Percentiles rank a stretch among this genome's conserved stretches.
These are phyloP conservation scores for Melitaea athalia DNA, from an alignment of 2,888 invertebrate genomes.

Conservation along the genomic window DNA sequence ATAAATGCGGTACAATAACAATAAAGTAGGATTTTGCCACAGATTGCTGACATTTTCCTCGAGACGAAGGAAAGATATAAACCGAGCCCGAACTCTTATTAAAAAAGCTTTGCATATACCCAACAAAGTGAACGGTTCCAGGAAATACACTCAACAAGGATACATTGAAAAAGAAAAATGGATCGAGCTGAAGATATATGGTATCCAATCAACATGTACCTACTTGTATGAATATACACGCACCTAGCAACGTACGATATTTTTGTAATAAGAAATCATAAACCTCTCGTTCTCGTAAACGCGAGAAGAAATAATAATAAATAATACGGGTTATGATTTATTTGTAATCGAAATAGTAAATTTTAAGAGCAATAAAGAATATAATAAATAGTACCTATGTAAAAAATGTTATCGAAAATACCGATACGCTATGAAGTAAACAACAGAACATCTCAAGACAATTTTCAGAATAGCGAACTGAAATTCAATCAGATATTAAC, in stretches of 20 bases:
- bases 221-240: constrained; percentile 18
- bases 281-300: not conserved
- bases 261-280: constrained; percentile 7
- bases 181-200: constrained; percentile 34
- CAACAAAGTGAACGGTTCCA: constrained; percentile 51
- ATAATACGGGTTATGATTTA: too few relatives aligned
- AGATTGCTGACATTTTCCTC: constrained; percentile 76
- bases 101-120: constrained; percentile 71
- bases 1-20: constrained; percentile 77
- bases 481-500: constrained; percentile 34
- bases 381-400: not conserved
- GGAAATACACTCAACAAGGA: constrained; percentile 43
- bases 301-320: not conserved
- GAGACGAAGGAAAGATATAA: constrained; percentile 67
- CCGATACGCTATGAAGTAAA: not conserved
- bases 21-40: constrained; percentile 74
- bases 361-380: too few relatives aligned
- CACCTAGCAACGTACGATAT: not conserved
- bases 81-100: constrained; percentile 67
- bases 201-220: constrained; percentile 27
- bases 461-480: not conserved
- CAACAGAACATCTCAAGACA: constrained; percentile 4
- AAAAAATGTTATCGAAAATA: not conserved
- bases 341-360: too few relatives aligned
- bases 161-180: constrained; percentile 43